phyloP scores from a whole-genome alignment of 2,888 invertebrate species.

The Cancer borealis region DNA sequence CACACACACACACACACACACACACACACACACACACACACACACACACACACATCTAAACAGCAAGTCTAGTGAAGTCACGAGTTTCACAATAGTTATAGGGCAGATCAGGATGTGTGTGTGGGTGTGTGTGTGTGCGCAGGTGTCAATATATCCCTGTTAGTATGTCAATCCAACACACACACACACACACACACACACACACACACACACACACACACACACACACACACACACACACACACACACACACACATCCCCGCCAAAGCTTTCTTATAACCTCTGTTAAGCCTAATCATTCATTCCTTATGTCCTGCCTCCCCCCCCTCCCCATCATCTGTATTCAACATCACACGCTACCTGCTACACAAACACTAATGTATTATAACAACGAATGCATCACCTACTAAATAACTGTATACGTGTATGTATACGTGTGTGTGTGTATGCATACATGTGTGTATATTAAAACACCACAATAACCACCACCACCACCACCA shows the following conservation, averaged over 20 bases:
- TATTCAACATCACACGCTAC: not conserved
- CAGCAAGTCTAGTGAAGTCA: too few species aligned
- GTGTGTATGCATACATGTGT: not conserved
- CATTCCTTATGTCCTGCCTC: not conserved
- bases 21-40: too few species aligned
- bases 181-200: not conserved
- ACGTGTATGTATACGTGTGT: not conserved
- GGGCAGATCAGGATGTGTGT: too few species aligned
- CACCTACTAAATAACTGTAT: not conserved
- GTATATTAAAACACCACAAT: not conserved
- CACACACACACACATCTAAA: too few species aligned
- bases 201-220: not conserved
- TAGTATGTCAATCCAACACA: not conserved
- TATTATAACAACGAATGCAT: not conserved
- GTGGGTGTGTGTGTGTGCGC: not conserved
- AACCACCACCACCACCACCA: not conserved
- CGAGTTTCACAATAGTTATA: too few species aligned
- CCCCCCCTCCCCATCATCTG: not conserved
- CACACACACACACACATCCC: not conserved
- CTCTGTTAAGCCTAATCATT: not conserved
- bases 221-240: not conserved
- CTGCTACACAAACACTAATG: not conserved
- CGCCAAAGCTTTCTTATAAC: not conserved
- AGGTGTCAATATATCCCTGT: not conserved
- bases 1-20: too few species aligned